Base-by-base conservation (phyloP, 2,888 invertebrate genomes). In the Hoplodrina blanda region DNA sequence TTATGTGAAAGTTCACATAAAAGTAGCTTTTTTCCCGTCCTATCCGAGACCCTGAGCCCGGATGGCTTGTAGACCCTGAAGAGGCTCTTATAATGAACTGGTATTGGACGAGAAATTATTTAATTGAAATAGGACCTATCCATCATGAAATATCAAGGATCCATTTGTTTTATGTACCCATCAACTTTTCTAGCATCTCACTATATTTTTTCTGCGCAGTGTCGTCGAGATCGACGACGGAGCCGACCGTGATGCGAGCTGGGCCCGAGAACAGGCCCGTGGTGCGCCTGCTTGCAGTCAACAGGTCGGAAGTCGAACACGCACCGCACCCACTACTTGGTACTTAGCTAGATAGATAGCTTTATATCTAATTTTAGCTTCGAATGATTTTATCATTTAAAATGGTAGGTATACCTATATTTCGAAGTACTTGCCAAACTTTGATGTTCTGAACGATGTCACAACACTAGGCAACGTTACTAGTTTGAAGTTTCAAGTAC, bases 271-370 rank as follows among this genome's bases (percentile, higher is more conserved):
- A 80, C 55, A 86, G 87, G 52, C 92, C 93, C 0, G 92, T 94
- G 33, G 94, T 94, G 69, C 87, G 94, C 4, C 86, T 95, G 20
- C 88, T 95, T 2, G 94, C 94, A 5, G 94, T 94, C 66, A 94
- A 95, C 86, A 82, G 90, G 25, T 87, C 93, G 0, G 91, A 92
- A 70, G 89, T 89, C 1, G 92, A 93, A 62, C 87, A 89, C 20
- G 89, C 92, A 7, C 91, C 91, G 8, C 89, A 89, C 33, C 92
- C 92, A 7, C 69, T 91, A n/a, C 87, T 93, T 44, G 93, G 94
- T 93, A 81, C 62, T 69, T 69, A 69, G 15, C 49, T 50, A 44
- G 41, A 5, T 46, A 4, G 11, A 52, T 20, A 52, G 13, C 49
- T 49, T 49, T 49, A 44, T 44, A 44, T 44, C 15, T 44, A 15